Evolutionary conservation across 2,888 invertebrate genomes (phyloP).

Genomic region (Zygothrica quintamaculata): DNA sequence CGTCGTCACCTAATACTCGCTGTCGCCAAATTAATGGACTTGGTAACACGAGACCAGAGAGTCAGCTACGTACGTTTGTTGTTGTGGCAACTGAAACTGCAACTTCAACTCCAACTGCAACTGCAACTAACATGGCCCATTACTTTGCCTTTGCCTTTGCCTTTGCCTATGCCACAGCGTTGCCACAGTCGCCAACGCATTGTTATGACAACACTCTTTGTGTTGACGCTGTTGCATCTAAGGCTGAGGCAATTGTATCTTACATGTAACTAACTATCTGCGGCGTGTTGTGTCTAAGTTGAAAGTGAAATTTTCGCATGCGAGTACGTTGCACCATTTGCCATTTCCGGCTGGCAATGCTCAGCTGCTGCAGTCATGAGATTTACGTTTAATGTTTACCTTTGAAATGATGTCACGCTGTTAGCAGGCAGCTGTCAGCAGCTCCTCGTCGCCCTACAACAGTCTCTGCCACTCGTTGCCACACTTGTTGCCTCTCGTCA

Average conservation of each 20-base stretch:
- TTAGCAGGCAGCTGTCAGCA: conserved; percentile 36
- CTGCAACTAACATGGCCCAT: neutral
- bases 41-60: conserved; percentile 16
- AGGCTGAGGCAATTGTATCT: conserved; percentile 14
- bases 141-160: conserved; percentile 14
- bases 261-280: conserved; percentile 5
- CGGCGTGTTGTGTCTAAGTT: conserved; percentile 39
- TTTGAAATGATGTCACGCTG: conserved; percentile 57
- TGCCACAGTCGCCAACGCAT: conserved; percentile 50
- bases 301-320: conserved; percentile 75
- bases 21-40: neutral
- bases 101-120: neutral
- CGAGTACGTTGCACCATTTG: conserved; percentile 8
- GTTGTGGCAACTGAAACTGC: conserved; percentile 32
- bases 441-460: conserved; percentile 36
- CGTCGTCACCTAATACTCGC: conserved; percentile 27
- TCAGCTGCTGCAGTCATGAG: conserved; percentile 45
- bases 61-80: neutral
- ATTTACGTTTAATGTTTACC: conserved; percentile 69
- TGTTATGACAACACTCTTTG: conserved; percentile 40
- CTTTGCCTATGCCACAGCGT: conserved; percentile 27
- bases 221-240: conserved; percentile 19
- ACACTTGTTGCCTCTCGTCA: conserved; percentile 31
- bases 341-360: conserved; percentile 60
- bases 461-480: conserved; percentile 39